Base-by-base conservation (phyloP, 2,113 vertebrate species). In the Oncorhynchus clarkii region DNA sequence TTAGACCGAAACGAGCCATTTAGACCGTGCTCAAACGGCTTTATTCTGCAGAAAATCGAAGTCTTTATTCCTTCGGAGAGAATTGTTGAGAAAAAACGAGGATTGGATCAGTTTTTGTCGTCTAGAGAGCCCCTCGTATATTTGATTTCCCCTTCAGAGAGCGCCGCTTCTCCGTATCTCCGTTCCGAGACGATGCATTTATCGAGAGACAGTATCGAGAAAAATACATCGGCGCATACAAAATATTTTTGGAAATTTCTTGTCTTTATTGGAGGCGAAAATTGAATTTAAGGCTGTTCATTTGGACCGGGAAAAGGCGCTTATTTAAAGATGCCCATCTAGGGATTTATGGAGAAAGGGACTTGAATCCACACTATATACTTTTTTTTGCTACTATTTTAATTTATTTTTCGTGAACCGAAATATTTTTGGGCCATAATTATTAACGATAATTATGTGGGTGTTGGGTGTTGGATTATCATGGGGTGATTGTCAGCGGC, bases 381-480 rank as follows among this genome's bases (percentile, higher is more conserved):
- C 80, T 87, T 86, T 90, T 90, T 88, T 91, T 91, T 83, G 34
- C 89, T 70, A 89, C 85, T 88, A 86, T 77, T 80, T 87, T 87
- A 85, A 86, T 90, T 90, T 90, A 89, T 87, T 89, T 87, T 86
- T 78, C 85, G 86, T 72, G 27, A 82, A 77, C n/a, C 26, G 62
- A 89, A 89, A 91, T 88, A 87, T 69, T 88, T 88, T 89, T 88
- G 74, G 82, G 80, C 83, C 85, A 88, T 73, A 71, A 85, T 89
- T 89, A 87, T 90, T 91, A 83, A 74, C 81, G 87, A 88, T 90
- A 89, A 94, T 93, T 89, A 93, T 92, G 93, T 91, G 91, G 93
- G 93, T 92, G 90, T 92, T 90, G 92, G 93, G 91, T 91, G 91
- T 90, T 93, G 94, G 91, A 92, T 93, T 93, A 91, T 94, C 94